phyloP scores from a whole-genome alignment of 2,888 invertebrate species.

The Drosophila imparisetae region DNA sequence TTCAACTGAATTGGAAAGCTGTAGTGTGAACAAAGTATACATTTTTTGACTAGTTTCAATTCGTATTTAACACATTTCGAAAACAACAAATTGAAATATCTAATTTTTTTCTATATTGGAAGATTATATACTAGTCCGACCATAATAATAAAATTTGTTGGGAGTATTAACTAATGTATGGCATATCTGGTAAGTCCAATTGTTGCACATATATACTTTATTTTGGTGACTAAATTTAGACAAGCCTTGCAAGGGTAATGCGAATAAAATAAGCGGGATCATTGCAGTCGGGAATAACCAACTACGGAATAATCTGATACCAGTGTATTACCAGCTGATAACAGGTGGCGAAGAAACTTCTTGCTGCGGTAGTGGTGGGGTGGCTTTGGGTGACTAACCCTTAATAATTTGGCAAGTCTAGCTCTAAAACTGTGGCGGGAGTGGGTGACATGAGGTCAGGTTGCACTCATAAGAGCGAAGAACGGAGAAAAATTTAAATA shows the following conservation, averaged over 20 bases:
- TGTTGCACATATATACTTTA: not conserved
- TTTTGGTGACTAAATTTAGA: not conserved
- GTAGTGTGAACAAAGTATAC: too few relatives aligned
- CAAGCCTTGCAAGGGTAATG: conserved; percentile 5
- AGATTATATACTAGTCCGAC: not conserved
- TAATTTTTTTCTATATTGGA: not conserved
- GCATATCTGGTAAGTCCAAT: not conserved
- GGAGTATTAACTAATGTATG: not conserved
- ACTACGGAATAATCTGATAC: not conserved
- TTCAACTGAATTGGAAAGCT: not conserved
- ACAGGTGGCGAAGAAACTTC: not conserved
- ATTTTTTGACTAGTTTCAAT: not conserved
- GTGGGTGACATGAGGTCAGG: not conserved
- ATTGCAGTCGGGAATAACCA: not conserved
- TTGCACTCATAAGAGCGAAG: not conserved
- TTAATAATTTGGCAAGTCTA: not conserved
- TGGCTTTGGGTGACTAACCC: not conserved
- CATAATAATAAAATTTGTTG: not conserved
- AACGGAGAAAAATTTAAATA: conserved; percentile 1
- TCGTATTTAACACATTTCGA: not conserved
- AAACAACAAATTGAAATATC: not conserved
- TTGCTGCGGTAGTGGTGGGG: not conserved
- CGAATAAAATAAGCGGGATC: not conserved
- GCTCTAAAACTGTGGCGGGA: not conserved
- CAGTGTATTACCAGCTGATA: not conserved